phyloP scores from a whole-genome alignment of 1,140 invertebrate species.

The Whitmania pigra region DNA sequence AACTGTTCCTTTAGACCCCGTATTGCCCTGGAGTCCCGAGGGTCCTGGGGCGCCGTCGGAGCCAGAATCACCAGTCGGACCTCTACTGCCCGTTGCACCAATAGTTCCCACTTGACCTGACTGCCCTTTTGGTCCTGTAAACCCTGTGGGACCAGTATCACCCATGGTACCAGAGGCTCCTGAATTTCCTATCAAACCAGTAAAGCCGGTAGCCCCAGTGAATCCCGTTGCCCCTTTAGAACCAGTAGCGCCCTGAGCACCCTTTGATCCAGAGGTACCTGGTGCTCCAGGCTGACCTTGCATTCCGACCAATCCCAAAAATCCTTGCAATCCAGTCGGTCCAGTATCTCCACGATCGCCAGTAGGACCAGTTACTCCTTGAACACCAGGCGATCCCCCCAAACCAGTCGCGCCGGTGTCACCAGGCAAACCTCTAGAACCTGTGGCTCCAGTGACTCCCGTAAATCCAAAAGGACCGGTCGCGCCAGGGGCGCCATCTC shows the following conservation, averaged over 20 bases:
- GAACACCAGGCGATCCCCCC: slow-evolving; percentile 2
- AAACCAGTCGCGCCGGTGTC: neutral
- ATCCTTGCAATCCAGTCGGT: slow-evolving; percentile 6
- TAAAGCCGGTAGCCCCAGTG: neutral
- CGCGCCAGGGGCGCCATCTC: neutral
- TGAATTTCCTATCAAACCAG: neutral
- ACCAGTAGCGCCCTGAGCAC: slow-evolving; percentile 26
- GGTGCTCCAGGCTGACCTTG: slow-evolving; percentile 7
- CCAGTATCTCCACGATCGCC: neutral
- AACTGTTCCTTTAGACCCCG: neutral
- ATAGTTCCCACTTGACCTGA: slow-evolving; percentile 6
- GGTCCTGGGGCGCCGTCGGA: neutral
- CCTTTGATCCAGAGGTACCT: slow-evolving; percentile 3
- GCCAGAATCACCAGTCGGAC: neutral
- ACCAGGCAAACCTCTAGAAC: neutral
- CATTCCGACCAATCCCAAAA: neutral
- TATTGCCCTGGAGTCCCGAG: neutral
- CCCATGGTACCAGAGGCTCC: slow-evolving; percentile 6
- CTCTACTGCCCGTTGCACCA: neutral
- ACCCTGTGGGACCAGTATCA: slow-evolving; percentile 21
- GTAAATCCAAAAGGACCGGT: neutral
- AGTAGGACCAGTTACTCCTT: neutral
- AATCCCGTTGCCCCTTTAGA: neutral
- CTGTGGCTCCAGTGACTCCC: neutral
- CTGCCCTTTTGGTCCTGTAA: slow-evolving; percentile 8